These are phyloP conservation scores for Bombus terrestris DNA, from an alignment of 1,140 invertebrate genomes.

Conservation along the genomic window DNA sequence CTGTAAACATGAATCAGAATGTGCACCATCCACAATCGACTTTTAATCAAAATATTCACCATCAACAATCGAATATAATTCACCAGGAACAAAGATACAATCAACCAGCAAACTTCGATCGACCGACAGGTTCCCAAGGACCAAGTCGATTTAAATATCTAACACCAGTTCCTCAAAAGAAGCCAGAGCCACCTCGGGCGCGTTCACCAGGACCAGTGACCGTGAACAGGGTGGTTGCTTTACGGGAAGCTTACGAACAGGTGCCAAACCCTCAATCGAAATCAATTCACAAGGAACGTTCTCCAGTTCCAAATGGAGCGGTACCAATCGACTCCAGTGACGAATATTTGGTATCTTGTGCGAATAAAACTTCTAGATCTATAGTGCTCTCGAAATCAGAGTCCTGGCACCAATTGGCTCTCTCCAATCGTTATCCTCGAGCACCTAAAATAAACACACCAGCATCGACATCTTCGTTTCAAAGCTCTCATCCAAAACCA, in stretches of 20 bases:
- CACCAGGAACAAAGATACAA: not conserved
- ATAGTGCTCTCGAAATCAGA: constrained; percentile 88
- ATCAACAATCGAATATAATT: not conserved
- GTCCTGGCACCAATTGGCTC: constrained; percentile 88
- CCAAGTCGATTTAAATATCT: constrained; percentile 26
- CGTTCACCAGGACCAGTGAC: constrained; percentile 46
- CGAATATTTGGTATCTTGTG: constrained; percentile 78
- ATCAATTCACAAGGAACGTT: constrained; percentile 53
- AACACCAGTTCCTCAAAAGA: constrained; percentile 17
- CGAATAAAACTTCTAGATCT: constrained; percentile 74
- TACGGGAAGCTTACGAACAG: constrained; percentile 59
- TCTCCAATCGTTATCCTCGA: constrained; percentile 73
- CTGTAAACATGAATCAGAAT: not conserved
- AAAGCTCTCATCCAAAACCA: constrained; percentile 77
- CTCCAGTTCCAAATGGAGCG: constrained; percentile 60
- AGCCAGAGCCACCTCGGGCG: constrained; percentile 30
- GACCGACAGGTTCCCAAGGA: not conserved
- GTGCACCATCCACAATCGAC: not conserved
- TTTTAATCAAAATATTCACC: not conserved
- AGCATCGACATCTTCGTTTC: not conserved
- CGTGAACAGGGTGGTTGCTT: constrained; percentile 54
- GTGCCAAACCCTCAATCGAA: constrained; percentile 7
- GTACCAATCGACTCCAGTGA: constrained; percentile 77
- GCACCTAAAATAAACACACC: not conserved
- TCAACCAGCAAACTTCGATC: constrained; percentile 36